A percentile compares a stretch with the other conserved stretches of the same genome.
These are phyloP conservation scores for Zosterops japonicus DNA, from an alignment of 2,113 vertebrate genomes.

Conservation along the genomic window DNA sequence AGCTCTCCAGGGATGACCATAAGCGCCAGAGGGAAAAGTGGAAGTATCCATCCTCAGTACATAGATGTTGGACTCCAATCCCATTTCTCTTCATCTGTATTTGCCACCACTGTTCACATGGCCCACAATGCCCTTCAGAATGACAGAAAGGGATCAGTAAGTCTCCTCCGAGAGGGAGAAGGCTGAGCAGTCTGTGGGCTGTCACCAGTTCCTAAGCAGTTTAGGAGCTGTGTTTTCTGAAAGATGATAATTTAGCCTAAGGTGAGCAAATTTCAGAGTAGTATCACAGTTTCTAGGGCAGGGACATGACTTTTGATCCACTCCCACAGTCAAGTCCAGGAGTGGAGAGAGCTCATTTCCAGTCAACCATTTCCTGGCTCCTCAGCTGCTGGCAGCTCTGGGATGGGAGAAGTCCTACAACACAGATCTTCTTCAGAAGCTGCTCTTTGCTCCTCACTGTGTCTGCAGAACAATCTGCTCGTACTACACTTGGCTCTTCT, in stretches of 20 bases:
- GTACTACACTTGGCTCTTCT: background rate
- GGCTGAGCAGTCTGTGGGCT: background rate
- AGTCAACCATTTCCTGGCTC: background rate
- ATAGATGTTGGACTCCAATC: background rate
- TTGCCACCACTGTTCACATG: background rate
- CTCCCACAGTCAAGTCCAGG: background rate
- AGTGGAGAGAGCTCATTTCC: background rate
- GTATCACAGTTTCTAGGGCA: background rate
- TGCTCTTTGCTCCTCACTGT: background rate
- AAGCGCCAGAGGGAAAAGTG: background rate
- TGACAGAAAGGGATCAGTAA: background rate
- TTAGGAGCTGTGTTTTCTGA: background rate
- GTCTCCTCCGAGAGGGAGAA: background rate
- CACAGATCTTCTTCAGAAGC: background rate
- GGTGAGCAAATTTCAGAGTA: background rate
- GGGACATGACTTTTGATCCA: background rate
- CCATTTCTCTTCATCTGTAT: background rate
- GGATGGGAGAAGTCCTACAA: background rate
- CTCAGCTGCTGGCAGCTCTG: background rate
- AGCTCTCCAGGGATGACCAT: background rate
- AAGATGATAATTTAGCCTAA: background rate
- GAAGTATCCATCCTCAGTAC: background rate
- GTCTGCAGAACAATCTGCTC: background rate
- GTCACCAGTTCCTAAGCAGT: background rate
- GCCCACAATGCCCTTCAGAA: background rate